Base-by-base conservation (phyloP, 2,113 vertebrate species). In the Coracopsis vasa region DNA sequence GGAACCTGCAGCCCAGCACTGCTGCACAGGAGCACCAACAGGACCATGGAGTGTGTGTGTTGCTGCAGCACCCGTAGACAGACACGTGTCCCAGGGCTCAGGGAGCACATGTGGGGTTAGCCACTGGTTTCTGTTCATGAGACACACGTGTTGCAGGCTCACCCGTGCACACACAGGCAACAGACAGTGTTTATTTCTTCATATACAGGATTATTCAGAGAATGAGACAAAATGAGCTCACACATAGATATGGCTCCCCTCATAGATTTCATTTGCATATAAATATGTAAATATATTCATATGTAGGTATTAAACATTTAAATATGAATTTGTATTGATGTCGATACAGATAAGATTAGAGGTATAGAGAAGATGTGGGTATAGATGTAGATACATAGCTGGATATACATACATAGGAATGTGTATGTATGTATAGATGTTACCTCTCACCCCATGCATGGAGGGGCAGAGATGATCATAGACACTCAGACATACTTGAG, bases 121-220 rank as follows among this genome's bases (percentile, higher is more conserved):
- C 29, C 42, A 23, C 1, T 62, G 51, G 13, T 31, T 53, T 23
- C 47, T 33, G 0, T 45, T 54, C 16, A 18, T 11, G 28, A 62
- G 6, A 13, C 16, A 2, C 1, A 1, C 0, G 1, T 35, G 24
- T 1, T 37, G 51, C 60, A 51, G 72, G 19, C 37, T 50, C 54
- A 7, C 14, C 12, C 1, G 7, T 11, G 18, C 16, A 19, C 37
- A 25, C 21, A 31, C 4, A 2, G 5, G 8, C 16, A 29, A 4
- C 20, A 8, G 7, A 6, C 37, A 47, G 29, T 9, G 2, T 64
- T 33, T 47, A 6, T 53, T 53, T 47, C 15, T 69, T 50, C 37
- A 60, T 37, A 10, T 3, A 27, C 10, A 14, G 12, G 7, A 3
- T 4, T 6, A 24, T 16, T 31, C 10, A 35, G 61, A 18, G 13